Conservation (phyloP, 2,113 vertebrate species). For the Rhadina sibilatrix region DNA sequence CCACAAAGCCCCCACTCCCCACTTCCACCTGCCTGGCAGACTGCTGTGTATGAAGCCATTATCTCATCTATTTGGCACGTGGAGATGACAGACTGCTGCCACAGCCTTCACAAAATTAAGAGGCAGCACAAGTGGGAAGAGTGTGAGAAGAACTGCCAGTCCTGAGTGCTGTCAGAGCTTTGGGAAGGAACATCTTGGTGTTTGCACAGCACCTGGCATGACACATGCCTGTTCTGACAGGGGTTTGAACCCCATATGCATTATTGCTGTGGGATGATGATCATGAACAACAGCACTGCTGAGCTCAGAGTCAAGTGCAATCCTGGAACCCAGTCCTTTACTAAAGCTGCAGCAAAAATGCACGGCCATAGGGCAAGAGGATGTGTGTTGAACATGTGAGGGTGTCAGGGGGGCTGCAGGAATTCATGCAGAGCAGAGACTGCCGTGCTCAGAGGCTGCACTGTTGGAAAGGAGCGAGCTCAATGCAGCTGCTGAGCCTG, state of each 20-base stretch:
- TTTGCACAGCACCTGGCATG: neutral
- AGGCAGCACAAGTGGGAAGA: neutral
- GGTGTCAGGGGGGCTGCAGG: neutral
- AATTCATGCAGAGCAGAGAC: neutral
- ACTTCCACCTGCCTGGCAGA: neutral
- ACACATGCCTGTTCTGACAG: neutral
- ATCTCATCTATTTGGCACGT: accelerated
- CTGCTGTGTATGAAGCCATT: neutral
- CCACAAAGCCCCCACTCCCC: neutral
- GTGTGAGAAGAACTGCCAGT: neutral
- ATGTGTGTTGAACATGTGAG: accelerated
- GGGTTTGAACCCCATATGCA: neutral
- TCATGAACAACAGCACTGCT: neutral
- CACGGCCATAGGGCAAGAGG: neutral
- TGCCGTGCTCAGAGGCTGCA: neutral
- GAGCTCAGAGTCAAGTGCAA: neutral
- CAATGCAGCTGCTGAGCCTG: neutral
- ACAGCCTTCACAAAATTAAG: neutral
- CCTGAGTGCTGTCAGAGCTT: neutral
- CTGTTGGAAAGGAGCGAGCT: accelerated
- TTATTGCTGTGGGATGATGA: neutral
- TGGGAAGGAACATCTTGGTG: neutral
- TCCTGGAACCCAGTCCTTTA: neutral
- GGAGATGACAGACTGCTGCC: neutral
- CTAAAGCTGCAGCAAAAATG: neutral